These are phyloP conservation scores for Hypomecis punctinalis DNA, from an alignment of 2,888 invertebrate species.

Conservation along the genomic window DNA sequence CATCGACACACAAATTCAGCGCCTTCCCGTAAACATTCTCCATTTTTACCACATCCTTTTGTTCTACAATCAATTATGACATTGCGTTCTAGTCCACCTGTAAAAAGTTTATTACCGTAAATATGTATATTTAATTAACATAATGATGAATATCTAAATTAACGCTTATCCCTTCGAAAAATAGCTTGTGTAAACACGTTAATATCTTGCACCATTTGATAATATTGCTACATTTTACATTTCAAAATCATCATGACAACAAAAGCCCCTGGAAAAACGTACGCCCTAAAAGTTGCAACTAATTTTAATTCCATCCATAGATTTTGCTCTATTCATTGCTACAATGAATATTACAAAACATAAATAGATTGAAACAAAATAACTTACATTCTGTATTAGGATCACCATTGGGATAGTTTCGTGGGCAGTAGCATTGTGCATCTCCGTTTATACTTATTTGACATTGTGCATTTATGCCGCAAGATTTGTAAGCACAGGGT, in stretches of 20 bases:
- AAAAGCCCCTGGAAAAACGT: not conserved
- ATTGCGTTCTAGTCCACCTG: constrained; percentile 85
- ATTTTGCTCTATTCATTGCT: too few relatives aligned
- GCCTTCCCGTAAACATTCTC: constrained; percentile 94
- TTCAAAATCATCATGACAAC: not conserved
- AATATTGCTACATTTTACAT: not conserved
- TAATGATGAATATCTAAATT: not conserved
- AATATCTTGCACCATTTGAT: too few relatives aligned
- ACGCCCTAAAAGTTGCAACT: not conserved
- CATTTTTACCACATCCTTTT: constrained; percentile 92
- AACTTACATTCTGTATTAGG: constrained; percentile 94
- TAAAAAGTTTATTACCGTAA: constrained; percentile 24
- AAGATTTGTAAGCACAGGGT: constrained; percentile 91
- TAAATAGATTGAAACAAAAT: constrained; percentile 14
- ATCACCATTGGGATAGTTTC: constrained; percentile 92
- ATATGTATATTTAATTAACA: not conserved
- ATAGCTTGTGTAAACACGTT: too few relatives aligned
- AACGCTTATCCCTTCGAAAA: too few relatives aligned
- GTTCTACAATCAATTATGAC: constrained; percentile 90
- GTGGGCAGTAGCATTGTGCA: constrained; percentile 93
- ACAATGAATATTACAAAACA: not conserved
- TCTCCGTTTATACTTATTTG: constrained; percentile 88
- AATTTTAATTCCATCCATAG: not conserved
- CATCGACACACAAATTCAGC: constrained; percentile 93
- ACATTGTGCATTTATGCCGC: constrained; percentile 94